phyloP scores from a whole-genome alignment of 2,113 vertebrate genomes.

The Albula glossodonta region DNA sequence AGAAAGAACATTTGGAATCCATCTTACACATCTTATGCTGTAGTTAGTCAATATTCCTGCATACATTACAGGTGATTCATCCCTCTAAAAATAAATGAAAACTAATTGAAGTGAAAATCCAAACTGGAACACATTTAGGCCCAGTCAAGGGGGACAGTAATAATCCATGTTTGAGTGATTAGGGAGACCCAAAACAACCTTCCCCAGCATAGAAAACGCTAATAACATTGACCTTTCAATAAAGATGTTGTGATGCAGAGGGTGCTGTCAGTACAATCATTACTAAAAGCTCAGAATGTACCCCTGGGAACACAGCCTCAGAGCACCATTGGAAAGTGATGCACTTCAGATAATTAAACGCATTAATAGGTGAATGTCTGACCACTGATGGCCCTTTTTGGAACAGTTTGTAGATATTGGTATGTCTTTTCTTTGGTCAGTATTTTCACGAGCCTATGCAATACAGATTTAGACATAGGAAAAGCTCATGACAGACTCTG shows the following conservation, averaged over 20 bases:
- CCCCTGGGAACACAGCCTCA: background rate
- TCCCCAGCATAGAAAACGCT: background rate
- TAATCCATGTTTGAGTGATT: background rate
- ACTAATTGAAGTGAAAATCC: background rate
- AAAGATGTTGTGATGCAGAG: background rate
- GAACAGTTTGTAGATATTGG: background rate
- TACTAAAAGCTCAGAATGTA: background rate
- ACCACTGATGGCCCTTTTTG: background rate
- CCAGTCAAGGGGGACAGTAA: background rate
- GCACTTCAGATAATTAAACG: slow-evolving; percentile 9
- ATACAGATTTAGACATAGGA: background rate
- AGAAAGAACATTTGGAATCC: too few relatives aligned
- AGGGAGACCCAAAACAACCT: background rate
- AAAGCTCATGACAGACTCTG: background rate
- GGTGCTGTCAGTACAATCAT: background rate
- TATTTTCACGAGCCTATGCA: background rate
- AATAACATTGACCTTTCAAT: slow-evolving; percentile 1
- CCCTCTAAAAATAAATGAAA: background rate
- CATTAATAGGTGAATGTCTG: background rate
- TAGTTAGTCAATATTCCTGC: too few relatives aligned
- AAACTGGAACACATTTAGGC: background rate
- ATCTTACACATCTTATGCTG: too few relatives aligned
- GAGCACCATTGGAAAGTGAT: background rate
- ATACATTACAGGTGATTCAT: too few relatives aligned
- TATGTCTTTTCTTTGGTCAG: background rate